phyloP scores from a whole-genome alignment of 2,888 invertebrate species.

The Sceliomorpha sp. region DNA sequence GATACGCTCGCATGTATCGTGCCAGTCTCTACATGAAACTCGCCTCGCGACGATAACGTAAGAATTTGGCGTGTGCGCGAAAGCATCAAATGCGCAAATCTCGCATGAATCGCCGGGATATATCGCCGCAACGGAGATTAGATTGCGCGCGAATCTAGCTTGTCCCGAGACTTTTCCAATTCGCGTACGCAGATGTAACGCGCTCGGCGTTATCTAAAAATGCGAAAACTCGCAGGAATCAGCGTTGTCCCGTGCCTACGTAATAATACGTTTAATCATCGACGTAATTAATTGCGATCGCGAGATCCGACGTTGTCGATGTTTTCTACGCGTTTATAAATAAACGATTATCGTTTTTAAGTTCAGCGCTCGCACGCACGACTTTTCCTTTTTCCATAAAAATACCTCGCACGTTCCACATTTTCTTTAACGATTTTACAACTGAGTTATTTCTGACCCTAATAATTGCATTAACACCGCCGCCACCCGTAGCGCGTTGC shows the following conservation, averaged over 20 bases:
- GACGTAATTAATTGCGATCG: too few relatives aligned
- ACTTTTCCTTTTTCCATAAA: too few relatives aligned
- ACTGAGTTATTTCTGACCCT: conserved; percentile 22
- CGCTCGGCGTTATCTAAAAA: conserved; percentile 19
- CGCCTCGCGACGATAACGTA: conserved; percentile 42
- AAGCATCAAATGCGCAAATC: conserved; percentile 43
- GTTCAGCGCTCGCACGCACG: too few relatives aligned
- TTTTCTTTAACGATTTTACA: conserved; percentile 22
- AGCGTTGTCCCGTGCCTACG: too few relatives aligned
- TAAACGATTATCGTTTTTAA: too few relatives aligned
- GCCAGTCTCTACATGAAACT: conserved; percentile 36
- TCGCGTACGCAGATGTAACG: conserved; percentile 10
- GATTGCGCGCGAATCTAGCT: conserved; percentile 29
- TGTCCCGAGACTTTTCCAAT: conserved; percentile 33
- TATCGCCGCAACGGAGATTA: conserved; percentile 39
- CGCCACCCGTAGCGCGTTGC: conserved; percentile 21
- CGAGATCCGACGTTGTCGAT: too few relatives aligned
- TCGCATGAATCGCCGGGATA: conserved; percentile 34
- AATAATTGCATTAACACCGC: conserved; percentile 43
- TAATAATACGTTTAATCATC: too few relatives aligned
- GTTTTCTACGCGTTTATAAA: too few relatives aligned
- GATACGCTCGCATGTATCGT: conserved; percentile 37
- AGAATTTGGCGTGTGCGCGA: conserved; percentile 43
- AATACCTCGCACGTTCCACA: conserved; percentile 11
- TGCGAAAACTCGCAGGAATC: conserved; percentile 21